Conservation (phyloP, 2,113 vertebrate species). For the Phasianus colchicus region DNA sequence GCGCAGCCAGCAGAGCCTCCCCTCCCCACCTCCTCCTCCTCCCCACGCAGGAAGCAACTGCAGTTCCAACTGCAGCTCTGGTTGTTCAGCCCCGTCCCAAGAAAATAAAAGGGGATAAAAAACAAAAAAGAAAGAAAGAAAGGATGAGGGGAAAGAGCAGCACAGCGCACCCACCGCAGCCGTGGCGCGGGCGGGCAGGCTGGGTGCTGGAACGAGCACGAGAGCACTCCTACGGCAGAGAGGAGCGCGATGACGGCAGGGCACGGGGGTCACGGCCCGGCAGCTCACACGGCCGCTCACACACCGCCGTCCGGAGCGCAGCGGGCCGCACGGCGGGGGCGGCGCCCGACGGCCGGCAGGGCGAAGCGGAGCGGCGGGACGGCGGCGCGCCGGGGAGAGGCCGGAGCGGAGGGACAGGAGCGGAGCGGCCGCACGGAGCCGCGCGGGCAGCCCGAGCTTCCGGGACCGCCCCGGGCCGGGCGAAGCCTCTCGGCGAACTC, state of each 20-base stretch:
- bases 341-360: too few species aligned
- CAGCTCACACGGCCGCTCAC: too few species aligned
- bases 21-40: background rate
- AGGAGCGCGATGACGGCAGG: rapidly evolving
- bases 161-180: background rate
- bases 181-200: background rate
- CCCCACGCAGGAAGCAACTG: background rate
- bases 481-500: too few species aligned
- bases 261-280: background rate
- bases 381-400: too few species aligned
- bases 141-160: background rate
- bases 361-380: too few species aligned
- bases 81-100: background rate
- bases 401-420: too few species aligned
- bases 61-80: background rate
- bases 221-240: rapidly evolving
- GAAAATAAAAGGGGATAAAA: background rate
- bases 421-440: background rate
- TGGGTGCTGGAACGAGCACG: rapidly evolving
- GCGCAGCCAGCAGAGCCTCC: background rate
- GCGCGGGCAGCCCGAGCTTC: background rate
- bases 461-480: too few species aligned
- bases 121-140: background rate
- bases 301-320: too few species aligned
- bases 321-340: too few species aligned